Base-by-base conservation (phyloP, 2,888 invertebrate genomes). In the Hirtodrosophila histrioides region DNA sequence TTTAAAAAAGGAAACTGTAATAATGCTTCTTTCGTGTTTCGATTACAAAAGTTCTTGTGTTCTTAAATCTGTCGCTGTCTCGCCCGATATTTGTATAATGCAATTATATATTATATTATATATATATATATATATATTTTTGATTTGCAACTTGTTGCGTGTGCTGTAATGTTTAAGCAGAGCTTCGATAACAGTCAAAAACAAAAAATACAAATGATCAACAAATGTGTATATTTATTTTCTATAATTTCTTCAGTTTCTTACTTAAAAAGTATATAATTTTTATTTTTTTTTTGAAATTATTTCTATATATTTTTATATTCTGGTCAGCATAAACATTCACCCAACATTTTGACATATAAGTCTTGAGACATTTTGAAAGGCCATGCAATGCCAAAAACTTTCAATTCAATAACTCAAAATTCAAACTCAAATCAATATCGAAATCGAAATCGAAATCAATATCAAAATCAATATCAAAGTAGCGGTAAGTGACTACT, bases 141-240 rank as follows among this genome's bases (percentile, higher is more conserved):
- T 80, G 29, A 69, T 71, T 81, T 79, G 81, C 78, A 51, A 75
- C 43, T 79, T 81, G 64, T 78, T 75, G 78, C 27, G 76, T 81
- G 79, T 85, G 88, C 89, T 89, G 89, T 86, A 88, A 89, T 89
- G 88, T 89, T 86, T 83, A 78, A 83, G 86, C 85, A 88, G 89
- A 89, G 89, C 89, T 89, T 89, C 89, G 89, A 89, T 89, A 79
- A 81, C 81, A 88, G 72, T 70, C 76, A 78, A 77, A 75, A 74
- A 71, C 70, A 70, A 64, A 69, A 69, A 56, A 69, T 61, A 68
- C 78, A 82, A 78, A 75, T 69, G 44, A 65, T 71, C 71, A 73
- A 86, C 62, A 78, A 65, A 51, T 62, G 6, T 50, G 0, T 55
- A 23, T 24, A 23, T 51, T 61, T 17, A 9, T 48, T 50, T 44